Percentiles rank a stretch among this genome's conserved stretches.
These are phyloP conservation scores for Tretioscincus oriximinensis DNA, from an alignment of 2,113 vertebrate species.

Conservation along the genomic window DNA sequence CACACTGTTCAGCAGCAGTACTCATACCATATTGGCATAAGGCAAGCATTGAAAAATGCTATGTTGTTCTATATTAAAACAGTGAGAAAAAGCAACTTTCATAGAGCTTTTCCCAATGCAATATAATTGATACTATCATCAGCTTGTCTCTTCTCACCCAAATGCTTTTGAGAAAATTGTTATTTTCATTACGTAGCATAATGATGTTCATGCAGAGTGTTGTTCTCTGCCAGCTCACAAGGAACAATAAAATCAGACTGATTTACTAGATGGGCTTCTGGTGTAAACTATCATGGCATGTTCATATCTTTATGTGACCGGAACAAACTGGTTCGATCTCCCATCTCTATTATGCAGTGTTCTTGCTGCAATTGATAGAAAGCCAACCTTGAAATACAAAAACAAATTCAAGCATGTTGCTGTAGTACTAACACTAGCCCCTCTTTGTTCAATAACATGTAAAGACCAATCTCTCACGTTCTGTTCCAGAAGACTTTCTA, in stretches of 20 bases:
- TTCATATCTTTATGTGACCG: background rate
- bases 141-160: too few species aligned
- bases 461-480: background rate
- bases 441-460: constrained; percentile 17
- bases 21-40: too few species aligned
- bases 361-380: background rate
- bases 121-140: too few species aligned
- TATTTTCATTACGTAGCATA: too few species aligned
- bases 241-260: too few species aligned
- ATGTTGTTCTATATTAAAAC: too few species aligned
- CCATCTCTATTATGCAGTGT: fast-evolving
- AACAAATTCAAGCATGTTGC: background rate
- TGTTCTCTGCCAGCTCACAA: too few species aligned
- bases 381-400: background rate
- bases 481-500: constrained; percentile 6
- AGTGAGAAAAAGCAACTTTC: too few species aligned
- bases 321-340: background rate
- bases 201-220: too few species aligned
- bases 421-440: background rate
- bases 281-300: background rate
- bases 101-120: too few species aligned
- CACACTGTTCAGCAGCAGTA: too few species aligned
- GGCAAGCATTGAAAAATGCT: too few species aligned
- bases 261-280: background rate
- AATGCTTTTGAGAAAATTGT: background rate